Conservation (phyloP, 1,140 invertebrate species). For the Wiebesia pumilae region DNA sequence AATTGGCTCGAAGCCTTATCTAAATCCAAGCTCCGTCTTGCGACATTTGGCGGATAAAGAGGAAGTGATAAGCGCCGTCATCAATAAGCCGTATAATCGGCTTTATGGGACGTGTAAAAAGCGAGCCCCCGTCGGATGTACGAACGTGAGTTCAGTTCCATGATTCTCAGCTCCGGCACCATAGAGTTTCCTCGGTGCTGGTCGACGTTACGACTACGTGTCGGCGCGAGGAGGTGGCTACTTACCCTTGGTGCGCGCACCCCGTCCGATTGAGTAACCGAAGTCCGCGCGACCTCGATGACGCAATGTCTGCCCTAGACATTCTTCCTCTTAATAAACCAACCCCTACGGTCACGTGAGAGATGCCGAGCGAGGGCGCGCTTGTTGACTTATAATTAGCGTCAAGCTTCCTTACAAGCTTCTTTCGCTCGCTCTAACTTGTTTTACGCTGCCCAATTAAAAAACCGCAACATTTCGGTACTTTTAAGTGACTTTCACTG, state of each 20-base stretch:
- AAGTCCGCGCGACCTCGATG: not conserved
- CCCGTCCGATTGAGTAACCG: too few species aligned
- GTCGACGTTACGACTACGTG: too few species aligned
- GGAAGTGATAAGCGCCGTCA: not conserved
- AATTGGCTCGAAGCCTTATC: not conserved
- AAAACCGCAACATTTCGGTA: not conserved
- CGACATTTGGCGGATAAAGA: not conserved
- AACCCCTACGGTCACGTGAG: too few species aligned
- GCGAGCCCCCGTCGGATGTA: too few species aligned
- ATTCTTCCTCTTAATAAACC: not conserved
- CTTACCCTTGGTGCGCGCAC: not conserved
- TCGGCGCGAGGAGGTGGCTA: not conserved
- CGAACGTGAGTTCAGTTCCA: not conserved
- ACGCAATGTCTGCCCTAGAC: not conserved
- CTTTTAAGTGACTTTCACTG: too few species aligned
- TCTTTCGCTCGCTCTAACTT: too few species aligned
- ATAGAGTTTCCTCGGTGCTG: too few species aligned
- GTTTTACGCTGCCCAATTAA: too few species aligned
- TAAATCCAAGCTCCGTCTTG: not conserved
- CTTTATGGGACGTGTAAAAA: slow-evolving; percentile 4
- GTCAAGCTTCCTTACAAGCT: too few species aligned
- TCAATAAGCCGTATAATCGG: not conserved
- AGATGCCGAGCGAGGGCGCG: too few species aligned
- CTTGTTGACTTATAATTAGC: too few species aligned
- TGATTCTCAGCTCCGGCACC: not conserved